Conservation (phyloP, 1,140 invertebrate species). For the Ectropis grisescens region DNA sequence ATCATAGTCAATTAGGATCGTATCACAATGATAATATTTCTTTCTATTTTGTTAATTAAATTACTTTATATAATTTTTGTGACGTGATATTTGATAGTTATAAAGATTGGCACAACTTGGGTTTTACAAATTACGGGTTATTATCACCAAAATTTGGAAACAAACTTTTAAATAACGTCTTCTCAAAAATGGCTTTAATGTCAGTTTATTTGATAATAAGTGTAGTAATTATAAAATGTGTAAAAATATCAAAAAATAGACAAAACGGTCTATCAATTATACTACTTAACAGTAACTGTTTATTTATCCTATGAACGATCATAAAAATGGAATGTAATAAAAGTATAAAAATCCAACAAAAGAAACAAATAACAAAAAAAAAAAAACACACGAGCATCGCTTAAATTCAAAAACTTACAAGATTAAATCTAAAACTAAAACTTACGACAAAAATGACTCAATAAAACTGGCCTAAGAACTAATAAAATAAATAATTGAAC, state of each 20-base stretch:
- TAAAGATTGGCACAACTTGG: no score
- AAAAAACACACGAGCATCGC: conserved; percentile 8
- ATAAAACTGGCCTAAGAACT: conserved; percentile 55
- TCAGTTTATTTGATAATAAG: no score
- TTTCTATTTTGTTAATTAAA: conserved; percentile 18
- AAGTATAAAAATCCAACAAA: conserved; percentile 30
- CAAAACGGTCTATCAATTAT: no score
- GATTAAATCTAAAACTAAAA: conserved; percentile 13
- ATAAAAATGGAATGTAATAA: no score
- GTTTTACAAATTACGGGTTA: no score
- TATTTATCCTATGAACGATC: no score
- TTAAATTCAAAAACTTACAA: conserved; percentile 12
- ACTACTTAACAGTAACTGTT: no score
- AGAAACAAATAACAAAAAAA: conserved; percentile 50
- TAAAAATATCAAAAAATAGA: conserved; percentile 22
- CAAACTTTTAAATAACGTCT: no score
- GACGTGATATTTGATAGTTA: no score
- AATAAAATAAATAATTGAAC: conserved; percentile 54
- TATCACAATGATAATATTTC: conserved; percentile 56
- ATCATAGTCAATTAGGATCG: conserved; percentile 34
- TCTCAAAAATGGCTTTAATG: no score
- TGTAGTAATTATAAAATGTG: conserved; percentile 26
- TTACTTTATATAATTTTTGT: no score
- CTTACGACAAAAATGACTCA: conserved; percentile 40
- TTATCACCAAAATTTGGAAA: no score